Conservation (phyloP, 2,888 invertebrate species). For the Ochropacha duplaris region DNA sequence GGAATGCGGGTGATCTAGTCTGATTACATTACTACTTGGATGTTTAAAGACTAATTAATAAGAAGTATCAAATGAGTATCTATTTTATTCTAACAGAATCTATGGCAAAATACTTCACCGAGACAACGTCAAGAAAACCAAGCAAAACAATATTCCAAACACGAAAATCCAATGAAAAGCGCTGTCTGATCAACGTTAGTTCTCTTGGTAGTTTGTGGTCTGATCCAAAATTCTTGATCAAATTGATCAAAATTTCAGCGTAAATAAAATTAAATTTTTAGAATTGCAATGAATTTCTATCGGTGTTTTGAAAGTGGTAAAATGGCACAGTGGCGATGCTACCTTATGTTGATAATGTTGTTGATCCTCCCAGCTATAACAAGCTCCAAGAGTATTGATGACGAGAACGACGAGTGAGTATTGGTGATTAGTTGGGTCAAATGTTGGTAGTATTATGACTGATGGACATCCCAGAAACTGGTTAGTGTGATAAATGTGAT, state of each 20-base stretch:
- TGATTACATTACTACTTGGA: too few species aligned
- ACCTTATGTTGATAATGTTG: slow-evolving; percentile 60
- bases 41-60: background rate
- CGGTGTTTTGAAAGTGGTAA: slow-evolving; percentile 34
- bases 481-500: too few species aligned
- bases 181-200: too few species aligned
- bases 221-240: slow-evolving; percentile 47
- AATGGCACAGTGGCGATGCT: slow-evolving; percentile 70
- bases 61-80: background rate
- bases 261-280: slow-evolving; percentile 44
- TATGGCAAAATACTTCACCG: background rate
- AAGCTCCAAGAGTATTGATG: slow-evolving; percentile 52
- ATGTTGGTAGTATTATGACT: too few species aligned
- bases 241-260: slow-evolving; percentile 19
- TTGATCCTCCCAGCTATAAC: slow-evolving; percentile 55
- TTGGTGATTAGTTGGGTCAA: slow-evolving; percentile 5
- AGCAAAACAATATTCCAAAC: slow-evolving; percentile 64
- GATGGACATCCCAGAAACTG: too few species aligned
- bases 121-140: slow-evolving; percentile 38
- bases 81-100: background rate
- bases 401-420: slow-evolving; percentile 62
- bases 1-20: too few species aligned
- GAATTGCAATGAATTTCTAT: slow-evolving; percentile 60
- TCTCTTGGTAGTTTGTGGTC: too few species aligned
- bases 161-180: slow-evolving; percentile 53